Percentiles rank a stretch among this genome's conserved stretches.
Evolutionary conservation across 2,797 vertebrate species (phyloP).

Genomic region (Sebastiscus tertius): DNA sequence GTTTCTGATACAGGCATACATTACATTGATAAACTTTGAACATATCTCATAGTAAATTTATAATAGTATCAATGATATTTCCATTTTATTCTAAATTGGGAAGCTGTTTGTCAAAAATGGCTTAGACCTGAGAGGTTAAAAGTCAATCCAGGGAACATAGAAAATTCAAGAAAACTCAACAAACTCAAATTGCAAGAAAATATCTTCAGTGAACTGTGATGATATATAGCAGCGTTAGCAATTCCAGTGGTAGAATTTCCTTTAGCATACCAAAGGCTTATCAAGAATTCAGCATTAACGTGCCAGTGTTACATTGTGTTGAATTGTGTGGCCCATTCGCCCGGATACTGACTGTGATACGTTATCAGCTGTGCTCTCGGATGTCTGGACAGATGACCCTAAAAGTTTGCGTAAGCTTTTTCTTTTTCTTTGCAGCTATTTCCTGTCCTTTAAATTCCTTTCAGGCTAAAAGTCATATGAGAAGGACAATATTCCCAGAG

Average conservation of each 20-base stretch:
- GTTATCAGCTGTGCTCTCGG: conserved; percentile 38
- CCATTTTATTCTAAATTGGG: too few species aligned
- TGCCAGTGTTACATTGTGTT: background rate
- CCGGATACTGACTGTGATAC: conserved; percentile 24
- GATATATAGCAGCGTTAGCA: background rate
- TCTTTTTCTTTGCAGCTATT: conserved; percentile 38
- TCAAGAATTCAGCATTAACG: background rate
- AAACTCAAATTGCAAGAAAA: background rate
- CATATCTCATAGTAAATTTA: too few species aligned
- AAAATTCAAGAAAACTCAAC: background rate
- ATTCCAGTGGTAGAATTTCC: background rate
- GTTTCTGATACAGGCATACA: too few species aligned
- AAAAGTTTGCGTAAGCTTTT: conserved; percentile 14
- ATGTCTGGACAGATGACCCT: conserved; percentile 23
- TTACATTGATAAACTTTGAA: too few species aligned
- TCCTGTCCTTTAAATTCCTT: conserved; percentile 61
- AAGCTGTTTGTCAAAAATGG: background rate
- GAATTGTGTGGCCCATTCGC: background rate
- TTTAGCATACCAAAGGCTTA: background rate
- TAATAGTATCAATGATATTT: too few species aligned
- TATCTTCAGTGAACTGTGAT: background rate
- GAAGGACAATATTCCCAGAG: conserved; percentile 7
- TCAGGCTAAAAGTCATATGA: conserved; percentile 11
- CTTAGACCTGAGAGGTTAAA: background rate
- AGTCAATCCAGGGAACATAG: background rate